Evolutionary conservation across 2,797 vertebrate species (phyloP).

Genomic region (Tangara arthus): DNA sequence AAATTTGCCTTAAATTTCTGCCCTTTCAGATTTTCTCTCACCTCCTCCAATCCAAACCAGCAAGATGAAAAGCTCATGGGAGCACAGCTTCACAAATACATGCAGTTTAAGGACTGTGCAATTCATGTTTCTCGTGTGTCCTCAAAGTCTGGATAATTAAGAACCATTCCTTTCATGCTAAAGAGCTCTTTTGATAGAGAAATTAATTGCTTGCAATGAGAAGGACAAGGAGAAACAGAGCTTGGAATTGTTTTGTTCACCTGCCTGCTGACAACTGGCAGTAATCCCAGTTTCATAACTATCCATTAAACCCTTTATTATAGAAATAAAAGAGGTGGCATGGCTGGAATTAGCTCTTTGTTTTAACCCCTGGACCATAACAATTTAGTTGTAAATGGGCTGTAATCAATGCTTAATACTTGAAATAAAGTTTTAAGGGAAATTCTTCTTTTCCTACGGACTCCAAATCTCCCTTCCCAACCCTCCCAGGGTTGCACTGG

Average conservation of each 20-base stretch:
- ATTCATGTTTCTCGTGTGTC: fast-evolving
- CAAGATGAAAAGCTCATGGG: neutral
- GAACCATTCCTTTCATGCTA: neutral
- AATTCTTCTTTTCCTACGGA: neutral
- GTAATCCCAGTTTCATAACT: neutral
- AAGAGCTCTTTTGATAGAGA: neutral
- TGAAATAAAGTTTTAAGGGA: neutral
- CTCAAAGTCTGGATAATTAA: neutral
- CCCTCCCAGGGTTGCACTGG: neutral
- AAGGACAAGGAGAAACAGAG: neutral
- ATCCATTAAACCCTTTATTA: neutral
- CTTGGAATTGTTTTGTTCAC: neutral
- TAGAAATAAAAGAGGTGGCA: neutral
- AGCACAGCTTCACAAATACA: fast-evolving
- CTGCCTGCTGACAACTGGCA: neutral
- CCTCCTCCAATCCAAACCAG: neutral
- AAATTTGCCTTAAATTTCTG: neutral
- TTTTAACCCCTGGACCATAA: neutral
- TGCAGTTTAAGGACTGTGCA: neutral
- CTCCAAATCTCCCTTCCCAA: neutral
- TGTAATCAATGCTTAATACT: neutral
- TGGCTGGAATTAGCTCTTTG: neutral
- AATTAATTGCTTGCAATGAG: neutral
- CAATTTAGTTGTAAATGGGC: neutral
- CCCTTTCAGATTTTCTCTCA: neutral